Conservation (phyloP, 2,113 vertebrate genomes). For the Sander vitreus region DNA sequence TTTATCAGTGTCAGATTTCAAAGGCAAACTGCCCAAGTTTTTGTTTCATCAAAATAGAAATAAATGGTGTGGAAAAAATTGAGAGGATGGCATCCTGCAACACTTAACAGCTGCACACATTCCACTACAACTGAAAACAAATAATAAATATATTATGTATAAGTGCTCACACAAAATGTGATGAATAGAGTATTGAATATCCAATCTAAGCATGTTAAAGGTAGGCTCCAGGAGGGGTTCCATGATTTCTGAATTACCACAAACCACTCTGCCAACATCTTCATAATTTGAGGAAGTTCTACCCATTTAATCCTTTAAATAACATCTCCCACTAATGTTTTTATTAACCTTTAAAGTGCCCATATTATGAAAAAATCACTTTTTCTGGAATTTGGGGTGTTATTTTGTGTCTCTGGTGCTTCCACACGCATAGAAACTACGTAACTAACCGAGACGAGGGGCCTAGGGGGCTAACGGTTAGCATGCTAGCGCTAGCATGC, state of each 20-base stretch:
- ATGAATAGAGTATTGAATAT: conserved; percentile 64
- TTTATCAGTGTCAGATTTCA: conserved; percentile 4
- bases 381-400: too few species aligned
- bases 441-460: too few species aligned
- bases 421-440: too few species aligned
- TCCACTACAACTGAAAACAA: conserved; percentile 28
- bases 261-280: conserved; percentile 18
- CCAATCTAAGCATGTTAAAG: conserved; percentile 39
- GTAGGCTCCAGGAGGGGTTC: conserved; percentile 25
- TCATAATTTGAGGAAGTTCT: conserved; percentile 33
- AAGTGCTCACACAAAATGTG: conserved; percentile 56
- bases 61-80: conserved; percentile 1
- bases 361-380: too few species aligned
- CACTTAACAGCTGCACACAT: conserved; percentile 24
- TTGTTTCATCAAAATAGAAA: conserved; percentile 10
- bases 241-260: conserved; percentile 49
- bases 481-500: too few species aligned
- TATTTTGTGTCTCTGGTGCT: too few species aligned
- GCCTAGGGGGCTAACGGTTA: too few species aligned
- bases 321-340: conserved; percentile 30
- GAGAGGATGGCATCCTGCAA: conserved; percentile 2
- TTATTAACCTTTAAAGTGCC: conserved; percentile 39
- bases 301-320: conserved; percentile 23
- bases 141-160: conserved; percentile 55
- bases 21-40: conserved; percentile 9